phyloP scores from a whole-genome alignment of 2,113 vertebrate species.

The Prolemur simus region DNA sequence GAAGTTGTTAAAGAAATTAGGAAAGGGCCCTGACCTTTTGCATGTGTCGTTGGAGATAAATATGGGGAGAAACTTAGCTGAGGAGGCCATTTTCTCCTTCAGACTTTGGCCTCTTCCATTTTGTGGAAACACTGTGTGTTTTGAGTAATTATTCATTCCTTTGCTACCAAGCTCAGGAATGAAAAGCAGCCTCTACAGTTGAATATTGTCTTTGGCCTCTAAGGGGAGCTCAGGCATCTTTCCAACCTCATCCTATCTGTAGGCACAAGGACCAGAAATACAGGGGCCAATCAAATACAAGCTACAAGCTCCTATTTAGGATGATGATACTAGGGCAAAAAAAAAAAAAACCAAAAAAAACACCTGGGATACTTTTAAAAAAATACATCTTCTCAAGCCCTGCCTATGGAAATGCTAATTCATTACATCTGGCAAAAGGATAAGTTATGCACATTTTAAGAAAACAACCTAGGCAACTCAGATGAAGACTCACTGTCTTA shows the following conservation, averaged over 20 bases:
- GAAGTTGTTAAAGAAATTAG: too few relatives aligned
- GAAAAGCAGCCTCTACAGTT: too few relatives aligned
- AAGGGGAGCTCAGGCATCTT: not conserved
- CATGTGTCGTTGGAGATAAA: too few relatives aligned
- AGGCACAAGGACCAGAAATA: not conserved
- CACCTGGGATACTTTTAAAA: not conserved
- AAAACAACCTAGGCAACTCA: not conserved
- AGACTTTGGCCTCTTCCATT: too few relatives aligned
- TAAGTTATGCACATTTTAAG: not conserved
- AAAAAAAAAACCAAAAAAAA: not conserved
- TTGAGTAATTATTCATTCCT: too few relatives aligned
- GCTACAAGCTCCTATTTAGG: not conserved
- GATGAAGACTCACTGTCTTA: not conserved
- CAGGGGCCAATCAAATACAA: not conserved
- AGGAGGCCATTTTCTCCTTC: too few relatives aligned
- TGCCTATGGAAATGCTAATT: not conserved
- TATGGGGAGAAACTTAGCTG: too few relatives aligned
- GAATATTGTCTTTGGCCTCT: not conserved
- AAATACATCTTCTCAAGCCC: not conserved
- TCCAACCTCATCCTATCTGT: not conserved
- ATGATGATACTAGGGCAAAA: not conserved
- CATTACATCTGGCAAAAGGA: not conserved
- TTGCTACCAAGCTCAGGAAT: too few relatives aligned
- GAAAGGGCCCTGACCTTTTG: too few relatives aligned
- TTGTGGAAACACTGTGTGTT: too few relatives aligned